A percentile compares a stretch with the other conserved stretches of the same genome.
Conservation (phyloP, 2,113 vertebrate genomes). For the Piprites chloris region DNA sequence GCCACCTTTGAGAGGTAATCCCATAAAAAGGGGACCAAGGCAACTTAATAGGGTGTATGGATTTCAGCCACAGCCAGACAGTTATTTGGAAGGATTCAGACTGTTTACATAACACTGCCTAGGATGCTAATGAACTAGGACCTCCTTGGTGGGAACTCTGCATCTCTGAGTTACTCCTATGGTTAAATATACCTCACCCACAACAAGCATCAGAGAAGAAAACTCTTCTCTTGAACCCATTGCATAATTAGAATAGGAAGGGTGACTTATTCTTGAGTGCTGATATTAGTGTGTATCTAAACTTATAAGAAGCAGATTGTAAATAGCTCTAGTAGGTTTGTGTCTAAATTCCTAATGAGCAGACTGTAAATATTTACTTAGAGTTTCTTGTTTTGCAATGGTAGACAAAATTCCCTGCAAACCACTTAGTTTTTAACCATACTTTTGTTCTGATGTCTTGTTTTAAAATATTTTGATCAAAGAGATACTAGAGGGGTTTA, state of each 20-base stretch:
- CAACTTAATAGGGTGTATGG: neutral
- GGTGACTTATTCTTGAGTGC: constrained; percentile 20
- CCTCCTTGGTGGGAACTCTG: neutral
- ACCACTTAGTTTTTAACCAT: neutral
- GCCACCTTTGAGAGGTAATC: neutral
- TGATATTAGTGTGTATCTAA: neutral
- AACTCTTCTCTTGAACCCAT: neutral
- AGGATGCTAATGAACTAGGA: neutral
- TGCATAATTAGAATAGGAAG: constrained; percentile 16
- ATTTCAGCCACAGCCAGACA: neutral
- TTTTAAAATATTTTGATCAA: neutral
- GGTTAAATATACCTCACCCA: neutral
- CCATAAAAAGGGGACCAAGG: neutral
- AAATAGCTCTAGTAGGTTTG: constrained; percentile 14
- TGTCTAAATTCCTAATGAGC: neutral
- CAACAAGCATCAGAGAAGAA: neutral
- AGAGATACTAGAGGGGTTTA: neutral
- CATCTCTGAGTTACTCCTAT: neutral
- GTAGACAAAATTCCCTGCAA: neutral
- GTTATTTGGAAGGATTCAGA: neutral
- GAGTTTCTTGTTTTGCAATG: neutral
- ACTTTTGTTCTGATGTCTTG: neutral
- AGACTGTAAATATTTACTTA: constrained; percentile 32
- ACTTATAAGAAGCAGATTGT: neutral
- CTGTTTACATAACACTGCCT: neutral